Base-by-base conservation (phyloP, 2,797 vertebrate genomes). In the Cuniculus paca region DNA sequence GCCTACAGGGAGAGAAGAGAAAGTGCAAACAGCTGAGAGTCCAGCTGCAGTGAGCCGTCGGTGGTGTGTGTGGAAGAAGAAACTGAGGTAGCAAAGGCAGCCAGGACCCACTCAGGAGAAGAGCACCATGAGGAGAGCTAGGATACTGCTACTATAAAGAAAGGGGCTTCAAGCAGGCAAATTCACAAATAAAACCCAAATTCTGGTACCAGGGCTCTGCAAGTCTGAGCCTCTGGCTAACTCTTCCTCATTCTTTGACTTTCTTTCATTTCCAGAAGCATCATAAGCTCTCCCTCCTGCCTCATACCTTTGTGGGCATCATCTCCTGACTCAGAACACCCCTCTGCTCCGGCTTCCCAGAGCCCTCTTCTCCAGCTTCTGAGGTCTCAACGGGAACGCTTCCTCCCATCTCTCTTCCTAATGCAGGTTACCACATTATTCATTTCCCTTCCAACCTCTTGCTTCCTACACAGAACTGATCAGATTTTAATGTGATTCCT, bases 101-200 rank as follows among this genome's bases (percentile, higher is more conserved):
- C 65, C n/a, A 39, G 1, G 6, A 87, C 19, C 34, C 56, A 48
- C 63, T 9, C 60, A 72, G 20, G 34, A n/a, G n/a, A n/a, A n/a
- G n/a, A n/a, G 5, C 10, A 4, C 42, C 61, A n/a, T 50, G 45
- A 79, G 58, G 92, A 31, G 12, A 48, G 58, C 8, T n/a, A 58
- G 26, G 50, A 28, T 68, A 45, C 4, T 31, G 16, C 28, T 88
- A 48, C 80, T 31, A 1, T 24, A 12, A 89, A 95, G 61, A 86
- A 83, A 87, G 1, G 7, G 26, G 14, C 90, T 96, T 93, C 19
- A 85, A 88, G 58, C 88, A 48, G 39, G 31, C 75, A 75, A 26
- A 42, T n/a, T 86, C 22, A 42, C n/a, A 92, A 72, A 54, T 48
- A 48, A 26, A 88, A 42, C 45, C 52, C 31, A 34, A 70, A 63